Percentiles rank a stretch among this genome's conserved stretches.
These are phyloP conservation scores for Laticauda laticaudata DNA, from an alignment of 2,113 vertebrate species.

Conservation along the genomic window DNA sequence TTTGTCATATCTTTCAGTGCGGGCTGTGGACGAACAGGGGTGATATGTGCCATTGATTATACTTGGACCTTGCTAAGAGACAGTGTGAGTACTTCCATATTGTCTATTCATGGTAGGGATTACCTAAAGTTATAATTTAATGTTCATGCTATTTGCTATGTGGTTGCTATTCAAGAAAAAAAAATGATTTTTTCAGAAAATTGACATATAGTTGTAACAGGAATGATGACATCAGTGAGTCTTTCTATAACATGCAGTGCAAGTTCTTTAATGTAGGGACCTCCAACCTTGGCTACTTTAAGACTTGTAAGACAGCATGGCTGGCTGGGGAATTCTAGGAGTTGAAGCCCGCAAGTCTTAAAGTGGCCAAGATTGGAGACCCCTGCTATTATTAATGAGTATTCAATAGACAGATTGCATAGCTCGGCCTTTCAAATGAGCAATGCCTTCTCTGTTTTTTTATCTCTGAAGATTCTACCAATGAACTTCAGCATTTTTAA, in stretches of 20 bases:
- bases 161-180: not conserved
- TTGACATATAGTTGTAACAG: not conserved
- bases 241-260: not conserved
- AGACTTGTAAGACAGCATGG: too few relatives aligned
- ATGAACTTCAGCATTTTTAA: constrained; percentile 84
- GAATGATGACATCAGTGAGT: not conserved
- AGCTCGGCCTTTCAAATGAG: not conserved
- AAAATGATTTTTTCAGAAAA: not conserved
- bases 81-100: constrained; percentile 72
- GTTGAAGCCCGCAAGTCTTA: too few relatives aligned
- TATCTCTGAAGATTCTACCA: constrained; percentile 78
- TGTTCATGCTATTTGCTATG: fast-evolving
- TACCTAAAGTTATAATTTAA: not conserved
- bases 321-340: too few relatives aligned
- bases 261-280: not conserved
- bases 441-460: constrained; percentile 22
- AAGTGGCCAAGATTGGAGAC: too few relatives aligned
- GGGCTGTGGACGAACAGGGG: constrained; percentile 94
- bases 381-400: not conserved
- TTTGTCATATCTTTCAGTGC: constrained; percentile 77
- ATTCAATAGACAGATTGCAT: not conserved
- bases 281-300: too few relatives aligned
- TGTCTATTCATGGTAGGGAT: not conserved
- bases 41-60: constrained; percentile 90
- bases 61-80: constrained; percentile 88